Base-by-base conservation (phyloP, 2,888 invertebrate species). In the Heliconius cydno region DNA sequence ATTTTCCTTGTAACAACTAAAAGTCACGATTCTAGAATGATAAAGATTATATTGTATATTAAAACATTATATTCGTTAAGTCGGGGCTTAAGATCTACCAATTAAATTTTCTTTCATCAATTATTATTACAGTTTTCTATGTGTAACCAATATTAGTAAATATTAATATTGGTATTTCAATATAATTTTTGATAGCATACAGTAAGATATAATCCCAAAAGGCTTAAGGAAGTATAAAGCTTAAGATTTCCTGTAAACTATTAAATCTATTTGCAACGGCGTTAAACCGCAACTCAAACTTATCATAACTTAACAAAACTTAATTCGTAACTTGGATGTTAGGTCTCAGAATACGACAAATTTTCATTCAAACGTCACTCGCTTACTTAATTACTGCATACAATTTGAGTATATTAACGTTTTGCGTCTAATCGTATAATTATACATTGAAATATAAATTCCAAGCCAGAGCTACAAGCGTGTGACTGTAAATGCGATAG, bases 221-320 rank as follows among this genome's bases (percentile, higher is more conserved):
- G 25, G 63, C 41, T 34, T 22, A 52, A 66, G 65, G 70, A 25
- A 75, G 46, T 66, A 73, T 46, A 28, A 57, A 41, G 28, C 28
- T 77, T 79, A 68, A 76, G 28, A 82, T 71, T 77, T 80, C 76
- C 46, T 68, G 67, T 79, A 84, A 88, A 88, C 86, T 87, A 85
- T 85, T 87, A 88, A 91, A 89, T 90, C 87, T 88, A 88, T 89
- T 88, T 86, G 85, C 86, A 85, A 84, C 85, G 86, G 87, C 88
- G 88, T 88, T 89, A 89, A 91, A 87, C 88, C 86, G 84, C 83
- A 83, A 84, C 84, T 80, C 84, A 83, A 86, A 89, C 86, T 89
- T 85, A 46, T 46, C 34, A 86, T 87, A 89, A 89, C 89, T 88
- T 85, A 86, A 85, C 86, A 85, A 86, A 90, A 92, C 89, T 90